Evolutionary conservation across 64 coral and sea anemone genomes (phyloP).

Genomic region (Hydrozoanthus tunicans): DNA sequence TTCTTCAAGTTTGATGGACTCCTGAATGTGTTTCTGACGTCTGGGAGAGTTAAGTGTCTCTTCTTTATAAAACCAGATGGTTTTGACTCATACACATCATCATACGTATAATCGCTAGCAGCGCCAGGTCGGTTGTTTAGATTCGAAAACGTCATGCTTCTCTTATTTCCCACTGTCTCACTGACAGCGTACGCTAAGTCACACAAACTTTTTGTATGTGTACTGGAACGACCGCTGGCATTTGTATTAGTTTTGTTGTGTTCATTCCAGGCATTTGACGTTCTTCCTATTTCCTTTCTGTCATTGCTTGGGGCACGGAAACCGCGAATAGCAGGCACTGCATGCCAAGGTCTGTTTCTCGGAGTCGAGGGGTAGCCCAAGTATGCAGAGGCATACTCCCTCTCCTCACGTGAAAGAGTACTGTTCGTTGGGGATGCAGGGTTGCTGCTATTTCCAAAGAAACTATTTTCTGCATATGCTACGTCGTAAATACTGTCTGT

Average conservation of each 20-base stretch:
- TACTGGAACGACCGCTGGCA: neutral
- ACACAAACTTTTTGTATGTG: conserved; percentile 3
- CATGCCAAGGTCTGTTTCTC: neutral
- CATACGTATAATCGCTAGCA: neutral
- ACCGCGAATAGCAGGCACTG: neutral
- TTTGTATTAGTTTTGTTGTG: neutral
- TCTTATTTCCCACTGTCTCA: neutral
- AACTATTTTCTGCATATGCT: conserved; percentile 22
- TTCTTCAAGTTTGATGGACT: neutral
- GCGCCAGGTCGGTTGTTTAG: neutral
- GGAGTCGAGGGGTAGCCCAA: neutral
- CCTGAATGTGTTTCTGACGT: neutral
- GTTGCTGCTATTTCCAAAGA: neutral
- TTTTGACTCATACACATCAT: neutral
- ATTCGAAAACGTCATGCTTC: neutral
- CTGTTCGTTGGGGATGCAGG: neutral
- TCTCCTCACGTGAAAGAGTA: neutral
- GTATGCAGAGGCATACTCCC: neutral
- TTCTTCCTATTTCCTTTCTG: neutral
- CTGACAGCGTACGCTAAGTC: neutral
- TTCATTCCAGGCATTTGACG: neutral
- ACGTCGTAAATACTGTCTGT: conserved; percentile 10
- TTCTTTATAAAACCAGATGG: neutral
- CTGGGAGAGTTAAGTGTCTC: neutral
- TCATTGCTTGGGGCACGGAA: neutral